Evolutionary conservation across 2,888 invertebrate genomes (phyloP).

Genomic region (Fissipunctia ypsillon): DNA sequence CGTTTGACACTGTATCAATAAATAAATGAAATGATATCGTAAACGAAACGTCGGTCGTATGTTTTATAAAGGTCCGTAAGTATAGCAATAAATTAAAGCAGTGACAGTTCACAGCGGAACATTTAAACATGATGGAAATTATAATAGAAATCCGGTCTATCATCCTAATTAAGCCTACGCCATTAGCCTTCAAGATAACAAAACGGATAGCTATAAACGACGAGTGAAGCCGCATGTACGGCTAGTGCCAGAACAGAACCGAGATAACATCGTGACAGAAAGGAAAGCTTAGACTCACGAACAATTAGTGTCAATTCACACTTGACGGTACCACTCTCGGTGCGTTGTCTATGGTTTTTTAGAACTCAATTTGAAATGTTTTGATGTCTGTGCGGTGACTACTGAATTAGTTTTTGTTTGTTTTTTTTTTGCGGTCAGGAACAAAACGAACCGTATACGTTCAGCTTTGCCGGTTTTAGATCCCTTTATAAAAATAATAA

Average conservation of each 20-base stretch:
- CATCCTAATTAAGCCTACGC: slow-evolving; percentile 61
- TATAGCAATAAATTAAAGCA: slow-evolving; percentile 19
- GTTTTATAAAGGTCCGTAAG: slow-evolving; percentile 11
- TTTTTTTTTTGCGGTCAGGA: background rate
- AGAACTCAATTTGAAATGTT: slow-evolving; percentile 59
- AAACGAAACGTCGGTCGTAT: background rate
- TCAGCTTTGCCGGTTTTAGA: background rate
- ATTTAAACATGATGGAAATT: slow-evolving; percentile 46
- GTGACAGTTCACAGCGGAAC: slow-evolving; percentile 33
- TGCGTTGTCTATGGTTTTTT: slow-evolving; percentile 54
- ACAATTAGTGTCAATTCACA: slow-evolving; percentile 71
- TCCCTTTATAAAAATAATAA: background rate
- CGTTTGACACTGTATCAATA: slow-evolving; percentile 10
- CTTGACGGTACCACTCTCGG: slow-evolving; percentile 54
- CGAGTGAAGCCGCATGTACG: slow-evolving; percentile 67
- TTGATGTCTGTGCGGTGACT: slow-evolving; percentile 51
- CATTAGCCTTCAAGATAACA: slow-evolving; percentile 70
- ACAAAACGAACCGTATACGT: background rate
- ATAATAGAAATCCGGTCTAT: slow-evolving; percentile 53
- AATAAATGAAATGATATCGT: slow-evolving; percentile 23
- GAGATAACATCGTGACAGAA: slow-evolving; percentile 68
- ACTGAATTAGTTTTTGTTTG: slow-evolving; percentile 39
- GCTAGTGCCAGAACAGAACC: slow-evolving; percentile 68
- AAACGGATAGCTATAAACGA: slow-evolving; percentile 70
- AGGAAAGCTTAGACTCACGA: slow-evolving; percentile 72